phyloP scores from a whole-genome alignment of 2,888 invertebrate species.

The Nemurella pictetii region DNA sequence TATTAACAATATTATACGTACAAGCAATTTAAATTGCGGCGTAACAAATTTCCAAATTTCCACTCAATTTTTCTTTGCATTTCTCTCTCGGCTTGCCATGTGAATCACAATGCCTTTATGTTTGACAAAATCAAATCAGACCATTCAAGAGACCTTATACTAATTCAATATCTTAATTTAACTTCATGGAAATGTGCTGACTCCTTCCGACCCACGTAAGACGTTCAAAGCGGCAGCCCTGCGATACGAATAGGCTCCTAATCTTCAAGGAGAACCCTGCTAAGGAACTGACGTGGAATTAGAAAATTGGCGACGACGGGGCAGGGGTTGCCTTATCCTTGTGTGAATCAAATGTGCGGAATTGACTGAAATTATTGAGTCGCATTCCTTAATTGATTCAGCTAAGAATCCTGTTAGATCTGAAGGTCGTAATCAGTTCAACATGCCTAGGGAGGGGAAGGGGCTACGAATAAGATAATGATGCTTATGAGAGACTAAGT shows the following conservation, averaged over 20 bases:
- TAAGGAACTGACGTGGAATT: too few relatives aligned
- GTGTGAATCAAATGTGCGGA: not conserved
- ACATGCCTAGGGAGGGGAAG: too few relatives aligned
- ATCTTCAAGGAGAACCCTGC: not conserved
- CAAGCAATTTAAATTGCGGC: too few relatives aligned
- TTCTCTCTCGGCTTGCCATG: too few relatives aligned
- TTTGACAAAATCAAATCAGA: not conserved
- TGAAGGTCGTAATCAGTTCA: not conserved
- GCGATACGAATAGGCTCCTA: not conserved
- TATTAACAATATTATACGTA: too few relatives aligned
- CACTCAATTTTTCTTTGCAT: not conserved
- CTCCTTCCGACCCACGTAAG: not conserved
- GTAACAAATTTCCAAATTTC: too few relatives aligned
- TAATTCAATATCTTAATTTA: not conserved
- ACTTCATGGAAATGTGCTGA: not conserved
- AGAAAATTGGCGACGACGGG: not conserved
- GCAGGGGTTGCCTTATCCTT: not conserved
- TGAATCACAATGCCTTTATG: not conserved
- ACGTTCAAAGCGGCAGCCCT: not conserved
- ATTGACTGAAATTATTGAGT: conserved; percentile 3
- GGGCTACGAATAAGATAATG: not conserved
- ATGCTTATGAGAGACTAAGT: not conserved
- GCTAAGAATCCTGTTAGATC: not conserved
- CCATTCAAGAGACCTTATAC: not conserved
- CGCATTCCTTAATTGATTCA: not conserved